Evolutionary conservation across 2,797 vertebrate genomes (phyloP), one percentile per base, ranked within the genome.

Genomic region (Synanceia verrucosa): DNA sequence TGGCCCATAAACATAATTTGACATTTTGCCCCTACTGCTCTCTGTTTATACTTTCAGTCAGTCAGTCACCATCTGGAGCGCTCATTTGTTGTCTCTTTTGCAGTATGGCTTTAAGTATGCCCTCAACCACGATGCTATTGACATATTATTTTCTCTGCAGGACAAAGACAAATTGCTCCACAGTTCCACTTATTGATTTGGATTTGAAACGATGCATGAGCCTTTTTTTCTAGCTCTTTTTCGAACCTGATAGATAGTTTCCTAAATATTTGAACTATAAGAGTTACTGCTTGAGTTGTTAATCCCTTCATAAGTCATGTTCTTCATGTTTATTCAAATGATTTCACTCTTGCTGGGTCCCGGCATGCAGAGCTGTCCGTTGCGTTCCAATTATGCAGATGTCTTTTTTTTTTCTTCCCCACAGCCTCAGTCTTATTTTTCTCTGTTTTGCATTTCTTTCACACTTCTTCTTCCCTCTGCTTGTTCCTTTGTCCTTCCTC

Each of bases 401-500:
- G 53, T 43, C n/a, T 14, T 19, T 14, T 21, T n/a, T 39, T 63
- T 37, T 44, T 56, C 21, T 55, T 65, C 18, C 3, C 4, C 19
- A 14, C 46, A 37, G 18, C 50, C 37, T 41, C 11, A n/a, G 8
- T 60, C 26, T 59, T 80, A 14, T 61, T 66, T 21, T 28, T 63
- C 39, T 11, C 34, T 9, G 2, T 76, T 71, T 50, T 76, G 14
- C 13, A 16, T 78, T 66, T 79, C 33, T 67, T 46, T 63, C 7
- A 16, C 14, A 43, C 65, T 56, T 55, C 52, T 37, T 66, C 50
- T 16, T 29, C 21, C 9, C 65, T 63, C 64, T 34, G 2, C 43
- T 56, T 60, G 57, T 82, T 65, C 69, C 66, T 84, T 80, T 86
- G 67, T 70, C 78, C 68, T 86, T 76, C 53, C 43, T 50, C 12